These are phyloP conservation scores for Nezara viridula DNA, from an alignment of 2,888 invertebrate genomes.

Conservation along the genomic window DNA sequence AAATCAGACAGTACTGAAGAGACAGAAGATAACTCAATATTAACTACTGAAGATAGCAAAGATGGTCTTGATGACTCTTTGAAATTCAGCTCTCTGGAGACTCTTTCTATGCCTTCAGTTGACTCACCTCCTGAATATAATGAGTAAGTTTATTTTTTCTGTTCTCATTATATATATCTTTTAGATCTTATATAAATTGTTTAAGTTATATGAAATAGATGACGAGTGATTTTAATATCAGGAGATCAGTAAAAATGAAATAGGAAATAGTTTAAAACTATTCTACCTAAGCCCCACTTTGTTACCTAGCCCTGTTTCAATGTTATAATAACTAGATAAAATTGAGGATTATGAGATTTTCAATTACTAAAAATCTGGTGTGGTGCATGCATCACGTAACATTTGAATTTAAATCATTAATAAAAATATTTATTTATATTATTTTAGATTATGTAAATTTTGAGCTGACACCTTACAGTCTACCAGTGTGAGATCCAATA, in stretches of 20 bases:
- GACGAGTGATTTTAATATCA: neutral
- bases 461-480: too few species aligned
- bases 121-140: neutral
- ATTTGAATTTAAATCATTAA: too few species aligned
- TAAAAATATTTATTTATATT: too few species aligned
- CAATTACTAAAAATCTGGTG: too few species aligned
- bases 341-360: too few species aligned
- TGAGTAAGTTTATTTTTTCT: neutral
- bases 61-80: slow-evolving; percentile 34
- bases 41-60: neutral
- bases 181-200: neutral
- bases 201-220: neutral
- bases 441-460: too few species aligned
- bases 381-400: too few species aligned
- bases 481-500: too few species aligned
- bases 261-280: neutral
- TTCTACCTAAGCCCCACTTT: neutral
- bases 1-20: slow-evolving; percentile 47
- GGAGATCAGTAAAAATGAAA: neutral
- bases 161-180: neutral
- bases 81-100: slow-evolving; percentile 31
- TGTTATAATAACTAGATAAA: neutral
- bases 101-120: slow-evolving; percentile 36
- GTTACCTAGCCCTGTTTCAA: neutral
- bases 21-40: neutral